Base-by-base conservation (phyloP, 92 coral and sea anemone species). In the Parazoanthus atlanticus region DNA sequence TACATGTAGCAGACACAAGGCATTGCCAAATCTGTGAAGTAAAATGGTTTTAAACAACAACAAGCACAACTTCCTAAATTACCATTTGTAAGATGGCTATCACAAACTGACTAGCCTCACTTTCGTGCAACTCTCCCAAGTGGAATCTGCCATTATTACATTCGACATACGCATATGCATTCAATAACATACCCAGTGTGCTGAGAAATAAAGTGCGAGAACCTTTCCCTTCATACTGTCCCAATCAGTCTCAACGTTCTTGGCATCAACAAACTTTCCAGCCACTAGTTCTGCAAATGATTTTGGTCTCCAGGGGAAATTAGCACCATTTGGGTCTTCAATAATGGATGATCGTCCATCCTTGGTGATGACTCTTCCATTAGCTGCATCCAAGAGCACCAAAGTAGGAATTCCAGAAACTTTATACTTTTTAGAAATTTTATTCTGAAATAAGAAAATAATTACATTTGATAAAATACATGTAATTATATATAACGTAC, bases 321-420 rank as follows among this genome's bases (percentile, higher is more conserved):
- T 89, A 28, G 88, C 84, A 1, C 97, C 99, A 30, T 90, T 77
- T 0, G 94, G 94, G 56, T 97, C 98, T 23, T 92, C 94, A 41
- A 86, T 77, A 26, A 97, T 36, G 3, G 85, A 80, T 10, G 89
- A 71, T 34, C 99, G 93, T 0, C 96, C 99, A 67, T 97, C 94
- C 76, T 91, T 95, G 66, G 94, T 95, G 30, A 97, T 91, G 10
- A 94, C 91, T 77, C 93, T 93, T 3, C 95, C 99, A 90, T 90
- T 92, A 31, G 91, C 93, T 8, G 98, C 99, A 90, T 97, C 99
- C 54, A 97, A 80, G 38, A 97, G 84, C 2, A 97, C 93, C 90
- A 95, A 90, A 54, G 99, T 97, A 75, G 99, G 99, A 77, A 97
- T 97, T 33, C 99, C 99, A n/a, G 86, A 75, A 28, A 97, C 97